These are phyloP conservation scores for Volucella zonaria DNA, from an alignment of 2,888 invertebrate species.

Conservation along the genomic window DNA sequence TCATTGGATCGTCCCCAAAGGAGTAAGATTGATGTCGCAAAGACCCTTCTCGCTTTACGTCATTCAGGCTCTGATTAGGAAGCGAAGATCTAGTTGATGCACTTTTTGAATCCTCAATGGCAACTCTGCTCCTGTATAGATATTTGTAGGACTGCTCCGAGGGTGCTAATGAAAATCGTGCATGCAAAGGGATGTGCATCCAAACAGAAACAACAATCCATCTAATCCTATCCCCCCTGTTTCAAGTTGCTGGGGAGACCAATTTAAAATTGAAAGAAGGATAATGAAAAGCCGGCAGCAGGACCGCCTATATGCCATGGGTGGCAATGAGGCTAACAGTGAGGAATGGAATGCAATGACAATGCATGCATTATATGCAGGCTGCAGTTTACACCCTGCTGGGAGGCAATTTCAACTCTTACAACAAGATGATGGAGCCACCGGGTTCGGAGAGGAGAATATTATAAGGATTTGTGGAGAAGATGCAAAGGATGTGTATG, in stretches of 20 bases:
- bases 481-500: constrained; percentile 63
- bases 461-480: constrained; percentile 63
- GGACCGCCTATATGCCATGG: not conserved
- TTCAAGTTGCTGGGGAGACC: constrained; percentile 61
- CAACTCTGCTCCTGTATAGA: no score
- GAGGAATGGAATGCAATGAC: constrained; percentile 43
- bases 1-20: no score
- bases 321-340: not conserved
- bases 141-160: constrained; percentile 40
- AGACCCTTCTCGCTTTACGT: no score
- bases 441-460: constrained; percentile 15
- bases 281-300: constrained; percentile 67
- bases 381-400: constrained; percentile 42
- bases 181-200: constrained; percentile 71
- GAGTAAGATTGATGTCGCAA: no score
- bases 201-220: constrained; percentile 74
- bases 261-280: constrained; percentile 74
- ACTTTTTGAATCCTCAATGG: no score
- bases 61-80: no score
- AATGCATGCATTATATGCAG: constrained; percentile 54
- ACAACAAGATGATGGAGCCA: constrained; percentile 32
- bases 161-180: constrained; percentile 73
- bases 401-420: constrained; percentile 66
- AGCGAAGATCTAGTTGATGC: no score
- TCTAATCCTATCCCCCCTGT: constrained; percentile 53